Base-by-base conservation (phyloP, 1,140 invertebrate genomes). In the Tetramorium alpestre region DNA sequence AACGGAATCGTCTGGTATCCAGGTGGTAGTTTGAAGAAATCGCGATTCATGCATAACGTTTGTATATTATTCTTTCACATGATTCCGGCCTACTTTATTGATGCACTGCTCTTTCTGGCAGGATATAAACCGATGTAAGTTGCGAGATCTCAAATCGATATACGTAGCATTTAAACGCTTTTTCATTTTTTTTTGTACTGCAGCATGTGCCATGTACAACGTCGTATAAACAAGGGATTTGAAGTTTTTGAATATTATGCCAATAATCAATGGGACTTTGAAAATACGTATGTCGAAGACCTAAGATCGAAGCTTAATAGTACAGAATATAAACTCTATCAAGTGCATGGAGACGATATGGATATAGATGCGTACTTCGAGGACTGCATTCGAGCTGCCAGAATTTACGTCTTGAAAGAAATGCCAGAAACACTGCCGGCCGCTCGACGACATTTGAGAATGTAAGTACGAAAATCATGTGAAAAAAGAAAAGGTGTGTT, bases 1-100 rank as follows among this genome's bases (percentile, higher is more conserved):
- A 98, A 98, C 87, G 96, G 97, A 8, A 96, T 98, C 1, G 97
- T 97, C n/a, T 98, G 98, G 98, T 98, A 98, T 94, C 98, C 98
- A 0, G 98, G 98, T 49, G 98, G 98, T 5, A 98, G 97, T 1
- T 98, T 99, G 97, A 99, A 98, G 92, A 97, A 96, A 82, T 97
- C 97, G 38, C 96, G 97, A 89, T 91, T 97, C 2, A 92, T 97
- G 69, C 98, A 99, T 92, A 97, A 97, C 86, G 96, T 99, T 56
- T 98, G 97, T 91, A 96, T 98, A 70, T 93, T 98, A 6, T 95
- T 99, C 33, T 98, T 98, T 93, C 98, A 99, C 92, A 97, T 97
- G 95, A 94, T 99, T 58, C 98, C 98, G 0, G 98, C 98, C 13
- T 96, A 98, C 54, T 93, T 98, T 75, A 96, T 98, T 58, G 98